Percentiles rank a stretch among this genome's conserved stretches.
These are phyloP conservation scores for Typhlichthys eigenmanni DNA, from an alignment of 2,797 vertebrate species.

Conservation along the genomic window DNA sequence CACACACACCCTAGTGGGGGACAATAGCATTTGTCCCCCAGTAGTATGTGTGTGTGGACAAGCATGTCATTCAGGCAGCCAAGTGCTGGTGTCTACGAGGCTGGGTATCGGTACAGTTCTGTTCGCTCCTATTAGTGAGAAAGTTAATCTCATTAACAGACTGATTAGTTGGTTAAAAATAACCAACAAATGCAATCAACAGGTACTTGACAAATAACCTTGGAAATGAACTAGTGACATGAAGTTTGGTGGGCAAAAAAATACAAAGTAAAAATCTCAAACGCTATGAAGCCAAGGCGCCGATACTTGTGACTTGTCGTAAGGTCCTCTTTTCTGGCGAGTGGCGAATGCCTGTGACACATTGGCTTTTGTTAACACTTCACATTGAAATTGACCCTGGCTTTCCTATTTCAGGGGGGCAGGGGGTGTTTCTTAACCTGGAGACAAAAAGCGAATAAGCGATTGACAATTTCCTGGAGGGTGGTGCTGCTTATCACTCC, in stretches of 20 bases:
- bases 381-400: slow-evolving; percentile 91
- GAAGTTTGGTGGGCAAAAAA: slow-evolving; percentile 22
- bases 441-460: slow-evolving; percentile 68
- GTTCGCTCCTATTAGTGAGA: not conserved
- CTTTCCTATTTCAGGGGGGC: slow-evolving; percentile 37
- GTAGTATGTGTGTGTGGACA: slow-evolving; percentile 29
- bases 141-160: not conserved
- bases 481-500: slow-evolving; percentile 71
- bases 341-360: slow-evolving; percentile 51
- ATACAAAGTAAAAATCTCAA: slow-evolving; percentile 1
- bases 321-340: slow-evolving; percentile 13
- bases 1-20: slow-evolving; percentile 47
- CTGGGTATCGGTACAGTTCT: slow-evolving; percentile 24
- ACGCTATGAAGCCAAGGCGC: slow-evolving; percentile 15
- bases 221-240: slow-evolving; percentile 49
- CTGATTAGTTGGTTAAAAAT: not conserved
- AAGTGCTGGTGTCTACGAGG: slow-evolving; percentile 45
- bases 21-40: slow-evolving; percentile 68
- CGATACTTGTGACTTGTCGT: slow-evolving; percentile 27
- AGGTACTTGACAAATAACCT: slow-evolving; percentile 47
- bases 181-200: not conserved
- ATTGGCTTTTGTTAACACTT: slow-evolving; percentile 83
- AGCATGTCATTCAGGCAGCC: not conserved
- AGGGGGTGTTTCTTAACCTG: slow-evolving; percentile 67
- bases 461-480: slow-evolving; percentile 90